Percentiles rank a stretch among this genome's conserved stretches.
Conservation (phyloP, 2,113 vertebrate genomes). For the Zosterops pallidus region DNA sequence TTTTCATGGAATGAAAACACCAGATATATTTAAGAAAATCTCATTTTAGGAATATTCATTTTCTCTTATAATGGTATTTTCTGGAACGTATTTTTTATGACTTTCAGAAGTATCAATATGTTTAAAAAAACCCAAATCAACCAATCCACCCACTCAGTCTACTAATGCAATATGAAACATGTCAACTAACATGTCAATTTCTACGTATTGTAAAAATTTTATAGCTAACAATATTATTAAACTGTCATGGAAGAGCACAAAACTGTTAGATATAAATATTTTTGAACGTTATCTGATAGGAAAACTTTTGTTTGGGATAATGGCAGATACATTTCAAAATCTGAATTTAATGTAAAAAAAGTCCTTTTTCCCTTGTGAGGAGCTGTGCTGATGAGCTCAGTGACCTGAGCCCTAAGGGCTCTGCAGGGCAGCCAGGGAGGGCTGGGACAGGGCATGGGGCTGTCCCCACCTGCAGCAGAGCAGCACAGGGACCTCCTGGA, state of each 20-base stretch:
- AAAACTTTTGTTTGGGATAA: neutral
- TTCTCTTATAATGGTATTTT: neutral
- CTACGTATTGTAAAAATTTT: neutral
- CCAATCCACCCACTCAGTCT: neutral
- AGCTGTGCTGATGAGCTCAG: accelerated
- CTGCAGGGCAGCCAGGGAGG: neutral
- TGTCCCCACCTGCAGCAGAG: neutral
- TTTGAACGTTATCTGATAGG: neutral
- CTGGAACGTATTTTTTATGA: neutral
- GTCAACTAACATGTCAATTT: neutral
- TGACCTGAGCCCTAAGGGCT: neutral
- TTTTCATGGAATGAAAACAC: neutral
- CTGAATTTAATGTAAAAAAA: neutral
- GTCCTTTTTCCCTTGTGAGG: neutral
- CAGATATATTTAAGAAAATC: neutral
- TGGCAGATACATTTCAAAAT: neutral
- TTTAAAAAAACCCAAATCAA: neutral
- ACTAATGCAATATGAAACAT: neutral
- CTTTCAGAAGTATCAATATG: neutral
- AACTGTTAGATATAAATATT: neutral
- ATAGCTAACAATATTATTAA: neutral
- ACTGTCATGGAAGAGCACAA: neutral
- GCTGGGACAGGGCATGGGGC: neutral
- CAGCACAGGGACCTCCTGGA: neutral
- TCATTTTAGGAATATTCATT: neutral